Evolutionary conservation across 2,797 vertebrate species (phyloP), one percentile per base, ranked within the genome.

Genomic region (Gymnoscopelus braueri): DNA sequence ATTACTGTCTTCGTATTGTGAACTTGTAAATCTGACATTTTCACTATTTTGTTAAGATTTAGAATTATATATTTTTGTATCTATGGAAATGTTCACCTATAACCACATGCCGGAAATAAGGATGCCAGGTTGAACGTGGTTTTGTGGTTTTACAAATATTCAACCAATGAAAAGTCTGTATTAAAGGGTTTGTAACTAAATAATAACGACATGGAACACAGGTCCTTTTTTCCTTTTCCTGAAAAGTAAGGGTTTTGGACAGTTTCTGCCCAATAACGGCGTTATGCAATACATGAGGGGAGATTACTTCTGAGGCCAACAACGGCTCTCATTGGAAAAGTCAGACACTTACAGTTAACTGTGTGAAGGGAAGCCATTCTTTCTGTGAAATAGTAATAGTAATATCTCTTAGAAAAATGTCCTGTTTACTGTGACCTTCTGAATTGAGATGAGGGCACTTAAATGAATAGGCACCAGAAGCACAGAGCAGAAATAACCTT

Each of bases 401-500:
- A 65, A 74, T 47, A 57, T 77, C 71, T 67, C 76, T 64, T 67
- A 62, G 69, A 74, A 65, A 74, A 83, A 83, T 29, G 75, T 69
- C 74, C 68, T 86, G 75, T 84, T 83, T 84, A 74, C 68, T 8
- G 60, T 58, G 19, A 64, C 52, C 80, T 78, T 81, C 67, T 69
- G 70, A 74, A 81, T 60, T 60, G 60, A 64, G 75, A 79, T 82
- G 78, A 87, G 74, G 74, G 82, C 80, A 80, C 59, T 26, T 24
- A 64, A 75, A 75, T 53, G 63, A 79, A 72, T 3, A 74, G 58
- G 68, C 69, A 61, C 71, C 77, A 71, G 71, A 77, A 62, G 79
- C 81, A 80, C 78, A 81, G 77, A 68, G 69, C 65, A 77, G 73
- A 78, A 84, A 78, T 78, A 86, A 84, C 79, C 85, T 84, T 88